Evolutionary conservation across 2,888 invertebrate species (phyloP).

Genomic region (Germaria angustata): DNA sequence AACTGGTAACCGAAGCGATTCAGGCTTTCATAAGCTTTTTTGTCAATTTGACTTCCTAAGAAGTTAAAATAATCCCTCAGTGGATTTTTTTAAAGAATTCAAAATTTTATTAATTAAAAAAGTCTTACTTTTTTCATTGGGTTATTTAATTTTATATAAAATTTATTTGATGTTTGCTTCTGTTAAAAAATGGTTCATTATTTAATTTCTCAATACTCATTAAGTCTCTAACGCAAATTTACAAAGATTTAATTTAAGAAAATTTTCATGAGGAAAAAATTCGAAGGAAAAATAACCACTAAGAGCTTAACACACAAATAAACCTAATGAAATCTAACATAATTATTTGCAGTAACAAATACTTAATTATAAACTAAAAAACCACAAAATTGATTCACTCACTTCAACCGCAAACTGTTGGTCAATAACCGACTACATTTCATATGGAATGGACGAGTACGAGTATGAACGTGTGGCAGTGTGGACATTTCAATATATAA

Average conservation of each 20-base stretch:
- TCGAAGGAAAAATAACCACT: not conserved
- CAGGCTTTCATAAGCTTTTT: too few relatives aligned
- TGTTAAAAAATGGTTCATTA: too few relatives aligned
- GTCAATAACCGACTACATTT: slow-evolving; percentile 52
- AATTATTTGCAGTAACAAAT: slow-evolving; percentile 17
- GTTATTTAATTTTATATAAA: too few relatives aligned
- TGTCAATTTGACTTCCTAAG: too few relatives aligned
- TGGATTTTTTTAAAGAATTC: too few relatives aligned
- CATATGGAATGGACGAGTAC: slow-evolving; percentile 3
- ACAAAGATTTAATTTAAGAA: not conserved
- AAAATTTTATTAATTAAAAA: too few relatives aligned
- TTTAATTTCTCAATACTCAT: too few relatives aligned
- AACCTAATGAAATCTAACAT: slow-evolving; percentile 6
- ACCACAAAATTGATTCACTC: slow-evolving; percentile 56
- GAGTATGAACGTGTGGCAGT: slow-evolving; percentile 6
- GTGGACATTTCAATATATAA: not conserved
- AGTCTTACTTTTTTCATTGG: too few relatives aligned
- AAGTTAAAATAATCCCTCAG: too few relatives aligned
- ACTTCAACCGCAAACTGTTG: slow-evolving; percentile 50
- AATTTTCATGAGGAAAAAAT: not conserved
- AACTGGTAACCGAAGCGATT: too few relatives aligned
- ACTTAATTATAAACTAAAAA: slow-evolving; percentile 32
- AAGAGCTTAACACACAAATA: not conserved
- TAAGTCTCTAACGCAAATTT: too few relatives aligned
- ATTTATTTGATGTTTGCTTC: too few relatives aligned